phyloP scores from a whole-genome alignment of 2,888 invertebrate species.

The Caradrina clavipalpis region DNA sequence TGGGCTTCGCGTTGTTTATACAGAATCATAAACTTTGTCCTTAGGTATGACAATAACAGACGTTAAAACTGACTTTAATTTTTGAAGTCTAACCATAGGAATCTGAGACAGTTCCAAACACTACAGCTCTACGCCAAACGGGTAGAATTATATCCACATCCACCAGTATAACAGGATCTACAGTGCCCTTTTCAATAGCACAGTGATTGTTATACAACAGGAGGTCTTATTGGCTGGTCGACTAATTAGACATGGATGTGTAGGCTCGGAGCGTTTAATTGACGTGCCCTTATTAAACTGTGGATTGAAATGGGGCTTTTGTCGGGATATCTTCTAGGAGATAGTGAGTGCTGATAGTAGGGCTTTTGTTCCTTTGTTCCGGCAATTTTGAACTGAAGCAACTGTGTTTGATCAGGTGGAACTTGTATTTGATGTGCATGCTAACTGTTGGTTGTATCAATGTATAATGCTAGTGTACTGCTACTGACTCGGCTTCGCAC shows the following conservation, averaged over 20 bases:
- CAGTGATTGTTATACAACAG: conserved; percentile 52
- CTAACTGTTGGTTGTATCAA: neutral
- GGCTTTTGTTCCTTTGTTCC: conserved; percentile 33
- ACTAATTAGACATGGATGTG: conserved; percentile 51
- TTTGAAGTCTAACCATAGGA: neutral
- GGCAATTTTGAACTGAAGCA: conserved; percentile 14
- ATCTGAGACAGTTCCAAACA: conserved; percentile 15
- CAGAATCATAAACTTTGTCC: too few species aligned
- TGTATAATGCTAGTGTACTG: too few species aligned
- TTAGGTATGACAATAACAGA: too few species aligned
- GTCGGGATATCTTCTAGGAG: conserved; percentile 37
- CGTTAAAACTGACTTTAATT: neutral
- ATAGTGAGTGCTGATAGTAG: conserved; percentile 30
- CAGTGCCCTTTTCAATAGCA: conserved; percentile 32
- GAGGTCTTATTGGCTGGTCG: conserved; percentile 54
- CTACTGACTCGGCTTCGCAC: too few species aligned
- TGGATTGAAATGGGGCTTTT: conserved; percentile 53
- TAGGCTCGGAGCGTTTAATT: conserved; percentile 61
- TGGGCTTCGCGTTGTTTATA: too few species aligned
- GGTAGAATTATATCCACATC: conserved; percentile 49
- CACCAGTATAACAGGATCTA: conserved; percentile 56
- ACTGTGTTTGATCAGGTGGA: conserved; percentile 34
- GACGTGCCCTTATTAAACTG: conserved; percentile 61
- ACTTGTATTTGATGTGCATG: neutral
- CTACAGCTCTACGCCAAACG: conserved; percentile 53